phyloP scores from a whole-genome alignment of 1,140 invertebrate species.

The Anoplophora glabripennis region DNA sequence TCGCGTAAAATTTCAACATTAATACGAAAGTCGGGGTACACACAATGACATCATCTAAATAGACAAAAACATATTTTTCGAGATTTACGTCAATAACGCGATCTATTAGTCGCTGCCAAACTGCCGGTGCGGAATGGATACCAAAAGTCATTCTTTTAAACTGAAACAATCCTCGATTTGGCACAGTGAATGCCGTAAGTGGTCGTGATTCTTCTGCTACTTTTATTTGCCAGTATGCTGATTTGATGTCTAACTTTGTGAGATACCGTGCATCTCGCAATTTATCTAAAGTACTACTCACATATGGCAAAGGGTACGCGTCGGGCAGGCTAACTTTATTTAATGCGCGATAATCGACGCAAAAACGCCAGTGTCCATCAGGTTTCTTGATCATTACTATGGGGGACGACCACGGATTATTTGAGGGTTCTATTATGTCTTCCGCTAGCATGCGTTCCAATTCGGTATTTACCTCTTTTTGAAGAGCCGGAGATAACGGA shows the following conservation, averaged over 20 bases:
- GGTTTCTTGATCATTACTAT: constrained; percentile 49
- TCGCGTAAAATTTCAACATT: constrained; percentile 1
- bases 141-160: constrained; percentile 39
- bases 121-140: constrained; percentile 42
- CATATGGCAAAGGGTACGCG: constrained; percentile 13
- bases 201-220: constrained; percentile 39
- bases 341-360: constrained; percentile 16
- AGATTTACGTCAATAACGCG: constrained; percentile 23
- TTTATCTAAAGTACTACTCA: constrained; percentile 34
- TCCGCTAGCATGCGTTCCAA: constrained; percentile 31
- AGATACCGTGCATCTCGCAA: constrained; percentile 36
- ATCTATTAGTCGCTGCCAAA: constrained; percentile 24
- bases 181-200: constrained; percentile 49
- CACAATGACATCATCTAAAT: constrained; percentile 44
- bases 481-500: constrained; percentile 7
- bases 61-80: constrained; percentile 26
- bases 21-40: constrained; percentile 28
- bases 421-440: constrained; percentile 26
- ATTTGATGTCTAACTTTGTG: constrained; percentile 37
- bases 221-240: constrained; percentile 48
- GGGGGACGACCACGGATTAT: constrained; percentile 46
- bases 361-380: constrained; percentile 45
- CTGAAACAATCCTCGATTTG: constrained; percentile 31
- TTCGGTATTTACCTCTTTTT: constrained; percentile 10
- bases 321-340: constrained; percentile 9